Evolutionary conservation across 2,113 vertebrate species (phyloP), one percentile per base, ranked within the genome.

Genomic region (Sterrhoptilus dennistouni): DNA sequence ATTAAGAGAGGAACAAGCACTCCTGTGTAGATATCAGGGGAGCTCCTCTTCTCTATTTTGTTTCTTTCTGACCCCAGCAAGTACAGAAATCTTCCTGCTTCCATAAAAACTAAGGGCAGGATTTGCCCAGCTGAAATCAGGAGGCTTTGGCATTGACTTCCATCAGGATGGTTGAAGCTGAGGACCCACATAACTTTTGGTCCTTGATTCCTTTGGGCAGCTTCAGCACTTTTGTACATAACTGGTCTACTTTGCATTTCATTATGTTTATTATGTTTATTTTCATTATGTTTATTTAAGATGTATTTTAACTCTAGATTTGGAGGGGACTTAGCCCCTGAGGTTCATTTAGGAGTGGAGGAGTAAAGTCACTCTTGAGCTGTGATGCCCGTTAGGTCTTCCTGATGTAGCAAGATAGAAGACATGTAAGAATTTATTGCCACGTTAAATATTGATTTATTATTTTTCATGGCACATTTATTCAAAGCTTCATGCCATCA

Each of bases 391-490:
- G 74, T 63, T 68, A 90, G 3, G 6, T 75, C 47, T 78, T 81
- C 36, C 18, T 90, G 50, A 54, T 42, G 5, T 45, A 44, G 25
- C 23, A 50, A 53, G 24, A n/a, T n/a, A 38, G 31, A 57, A 79
- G 23, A 69, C 36, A 24, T 2, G 0, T 75, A 70, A 53, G 78
- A 83, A 65, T 81, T 95, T 87, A 7, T 86, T 47, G 63, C 31
- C 6, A 2, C 25, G 4, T 60, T 90, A 83, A 93, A 49, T 88
- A 87, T 4, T 56, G 40, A 70, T 77, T 66, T 70, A 21, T 75
- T 90, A 36, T 83, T 90, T 92, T 74, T 61, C 40, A 12, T 53
- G 70, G 10, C 45, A 93, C 70, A 44, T 85, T 76, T 82, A 52
- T 79, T 71, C 36, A 65, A 38, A 69, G 36, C 33, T 83, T 96